These are phyloP conservation scores for Drosophila hydei DNA, from an alignment of 1,140 invertebrate species.

Conservation along the genomic window DNA sequence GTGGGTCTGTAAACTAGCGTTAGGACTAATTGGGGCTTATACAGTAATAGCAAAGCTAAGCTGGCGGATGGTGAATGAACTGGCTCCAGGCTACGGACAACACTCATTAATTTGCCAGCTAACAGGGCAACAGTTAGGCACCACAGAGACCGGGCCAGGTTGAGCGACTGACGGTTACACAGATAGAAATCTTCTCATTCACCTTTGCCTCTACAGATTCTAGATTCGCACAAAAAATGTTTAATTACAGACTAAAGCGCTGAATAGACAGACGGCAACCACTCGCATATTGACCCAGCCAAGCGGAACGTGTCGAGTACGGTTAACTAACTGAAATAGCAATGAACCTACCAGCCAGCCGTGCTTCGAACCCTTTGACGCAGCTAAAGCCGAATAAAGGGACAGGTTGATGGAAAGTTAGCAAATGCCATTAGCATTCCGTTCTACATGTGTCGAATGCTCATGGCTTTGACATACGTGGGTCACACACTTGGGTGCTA, in stretches of 20 bases:
- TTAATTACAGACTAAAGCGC: conserved; percentile 68
- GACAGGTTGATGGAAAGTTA: conserved; percentile 28
- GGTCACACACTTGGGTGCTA: conserved; percentile 45
- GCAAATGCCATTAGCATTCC: conserved; percentile 73
- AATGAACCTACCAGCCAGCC: conserved; percentile 36
- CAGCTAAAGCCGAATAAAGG: conserved; percentile 8
- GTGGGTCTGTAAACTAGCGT: conserved; percentile 52
- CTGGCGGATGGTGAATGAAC: conserved; percentile 54
- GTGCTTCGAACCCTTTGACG: conserved; percentile 66
- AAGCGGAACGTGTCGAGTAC: conserved; percentile 75
- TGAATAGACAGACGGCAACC: conserved; percentile 39
- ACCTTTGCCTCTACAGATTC: conserved; percentile 36
- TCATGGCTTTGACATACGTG: conserved; percentile 47
- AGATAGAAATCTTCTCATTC: conserved; percentile 57
- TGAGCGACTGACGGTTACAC: not conserved
- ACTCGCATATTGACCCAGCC: conserved; percentile 68
- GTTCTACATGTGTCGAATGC: conserved; percentile 41
- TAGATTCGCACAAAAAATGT: conserved; percentile 48
- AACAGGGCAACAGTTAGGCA: conserved; percentile 24
- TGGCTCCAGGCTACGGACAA: conserved; percentile 43
- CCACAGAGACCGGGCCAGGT: not conserved
- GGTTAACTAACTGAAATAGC: conserved; percentile 74
- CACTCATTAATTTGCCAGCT: conserved; percentile 61
- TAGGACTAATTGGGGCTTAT: conserved; percentile 61
- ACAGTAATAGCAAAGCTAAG: conserved; percentile 31